Conservation (phyloP, 1,140 invertebrate genomes). For the Muscidifurax raptorellus region DNA sequence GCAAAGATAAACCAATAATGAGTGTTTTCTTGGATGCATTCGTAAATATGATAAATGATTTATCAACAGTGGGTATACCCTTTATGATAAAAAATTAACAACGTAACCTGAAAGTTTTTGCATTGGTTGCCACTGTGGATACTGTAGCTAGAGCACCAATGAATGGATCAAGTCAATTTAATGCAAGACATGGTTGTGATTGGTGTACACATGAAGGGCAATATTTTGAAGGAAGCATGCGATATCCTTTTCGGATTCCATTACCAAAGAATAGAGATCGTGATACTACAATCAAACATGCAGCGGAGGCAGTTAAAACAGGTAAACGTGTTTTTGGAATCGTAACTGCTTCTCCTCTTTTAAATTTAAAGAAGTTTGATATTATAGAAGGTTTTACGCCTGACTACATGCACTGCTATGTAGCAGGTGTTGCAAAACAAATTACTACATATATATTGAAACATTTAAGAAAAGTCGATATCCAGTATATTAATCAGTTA, state of each 20-base stretch:
- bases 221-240: neutral
- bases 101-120: neutral
- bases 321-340: neutral
- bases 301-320: neutral
- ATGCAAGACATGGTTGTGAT: constrained; percentile 10
- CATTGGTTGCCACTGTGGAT: neutral
- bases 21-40: neutral
- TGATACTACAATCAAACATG: neutral
- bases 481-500: neutral
- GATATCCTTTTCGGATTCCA: neutral
- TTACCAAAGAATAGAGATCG: neutral
- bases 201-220: constrained; percentile 9
- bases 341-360: neutral
- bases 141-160: neutral
- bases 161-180: neutral
- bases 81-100: neutral
- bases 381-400: constrained; percentile 21
- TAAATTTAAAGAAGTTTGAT: constrained; percentile 29
- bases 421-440: constrained; percentile 36
- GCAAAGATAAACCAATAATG: neutral
- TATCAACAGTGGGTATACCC: constrained; percentile 8
- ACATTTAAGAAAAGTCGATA: neutral
- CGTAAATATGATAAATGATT: constrained; percentile 12
- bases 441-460: constrained; percentile 20
- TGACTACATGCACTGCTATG: constrained; percentile 41